Conservation (phyloP, 92 coral and sea anemone species). For the Epizoanthus ramosus region DNA sequence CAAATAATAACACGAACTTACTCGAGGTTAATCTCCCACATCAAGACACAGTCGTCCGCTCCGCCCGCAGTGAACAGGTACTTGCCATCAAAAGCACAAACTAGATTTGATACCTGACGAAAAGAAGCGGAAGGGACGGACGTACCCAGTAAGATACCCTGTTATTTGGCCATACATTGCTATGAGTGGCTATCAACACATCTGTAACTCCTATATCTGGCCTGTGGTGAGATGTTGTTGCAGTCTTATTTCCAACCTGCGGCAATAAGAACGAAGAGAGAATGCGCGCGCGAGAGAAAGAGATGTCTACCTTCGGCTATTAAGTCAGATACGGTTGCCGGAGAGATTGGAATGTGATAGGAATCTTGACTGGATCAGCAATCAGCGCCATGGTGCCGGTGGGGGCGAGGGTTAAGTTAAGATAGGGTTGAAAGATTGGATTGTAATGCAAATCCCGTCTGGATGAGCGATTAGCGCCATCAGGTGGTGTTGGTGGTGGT, state of each 20-base stretch:
- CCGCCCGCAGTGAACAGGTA: slow-evolving; percentile 96
- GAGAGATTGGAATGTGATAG: neutral
- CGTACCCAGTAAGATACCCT: neutral
- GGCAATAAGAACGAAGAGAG: neutral
- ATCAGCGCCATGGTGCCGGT: slow-evolving; percentile 76
- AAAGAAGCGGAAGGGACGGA: neutral
- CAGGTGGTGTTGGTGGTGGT: no score
- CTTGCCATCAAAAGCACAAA: slow-evolving; percentile 81
- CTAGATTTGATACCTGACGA: slow-evolving; percentile 81
- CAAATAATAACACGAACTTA: slow-evolving; percentile 47
- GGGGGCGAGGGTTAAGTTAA: neutral
- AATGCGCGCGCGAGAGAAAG: neutral
- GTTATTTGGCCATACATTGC: no score
- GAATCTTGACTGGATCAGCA: slow-evolving; percentile 93
- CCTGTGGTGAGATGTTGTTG: no score
- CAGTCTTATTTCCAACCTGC: neutral
- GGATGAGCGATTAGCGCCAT: slow-evolving; percentile 99
- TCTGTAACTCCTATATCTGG: no score
- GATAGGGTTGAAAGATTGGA: neutral
- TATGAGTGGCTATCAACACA: neutral
- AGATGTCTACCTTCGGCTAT: neutral
- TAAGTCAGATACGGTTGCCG: neutral
- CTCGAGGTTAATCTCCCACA: slow-evolving; percentile 93
- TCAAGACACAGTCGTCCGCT: slow-evolving; percentile 76
- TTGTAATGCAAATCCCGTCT: slow-evolving; percentile 67